These are phyloP conservation scores for Parotocinclus haroldoi DNA, from an alignment of 2,797 vertebrate species.

Conservation along the genomic window DNA sequence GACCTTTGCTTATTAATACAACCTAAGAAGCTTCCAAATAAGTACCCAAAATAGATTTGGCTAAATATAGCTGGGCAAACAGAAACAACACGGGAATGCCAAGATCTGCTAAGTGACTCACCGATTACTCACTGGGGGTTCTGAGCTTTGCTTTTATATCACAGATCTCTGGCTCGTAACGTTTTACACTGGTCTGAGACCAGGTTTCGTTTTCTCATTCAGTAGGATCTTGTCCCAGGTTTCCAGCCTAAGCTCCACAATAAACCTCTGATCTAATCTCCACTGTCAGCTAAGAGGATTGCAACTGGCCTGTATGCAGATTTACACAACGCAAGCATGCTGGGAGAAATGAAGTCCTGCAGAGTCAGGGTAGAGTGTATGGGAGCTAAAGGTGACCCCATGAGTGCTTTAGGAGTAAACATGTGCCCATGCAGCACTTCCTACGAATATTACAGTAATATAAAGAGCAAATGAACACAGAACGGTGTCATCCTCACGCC, in stretches of 20 bases:
- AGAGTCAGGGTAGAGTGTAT: neutral
- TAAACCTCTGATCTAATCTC: conserved; percentile 45
- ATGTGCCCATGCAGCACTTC: neutral
- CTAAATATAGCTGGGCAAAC: neutral
- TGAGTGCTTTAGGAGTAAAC: neutral
- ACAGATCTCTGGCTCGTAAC: neutral
- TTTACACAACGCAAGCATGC: conserved; percentile 30
- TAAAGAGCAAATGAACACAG: neutral
- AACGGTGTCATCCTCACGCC: neutral
- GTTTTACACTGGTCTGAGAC: conserved; percentile 9
- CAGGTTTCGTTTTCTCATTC: neutral
- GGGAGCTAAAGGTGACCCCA: neutral
- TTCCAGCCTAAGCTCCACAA: conserved; percentile 6
- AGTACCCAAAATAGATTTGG: neutral
- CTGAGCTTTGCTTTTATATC: conserved; percentile 8
- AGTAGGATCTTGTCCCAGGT: neutral
- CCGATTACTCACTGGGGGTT: conserved; percentile 21
- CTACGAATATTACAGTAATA: neutral
- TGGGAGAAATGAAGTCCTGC: conserved; percentile 24
- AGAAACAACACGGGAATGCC: neutral
- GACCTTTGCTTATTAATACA: too few relatives aligned
- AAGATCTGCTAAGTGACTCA: conserved; percentile 6
- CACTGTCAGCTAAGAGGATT: conserved; percentile 52
- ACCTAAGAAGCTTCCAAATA: too few relatives aligned
- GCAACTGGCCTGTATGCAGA: conserved; percentile 27